These are phyloP conservation scores for Gastrophryne carolinensis DNA, from an alignment of 2,797 vertebrate genomes.

Conservation along the genomic window DNA sequence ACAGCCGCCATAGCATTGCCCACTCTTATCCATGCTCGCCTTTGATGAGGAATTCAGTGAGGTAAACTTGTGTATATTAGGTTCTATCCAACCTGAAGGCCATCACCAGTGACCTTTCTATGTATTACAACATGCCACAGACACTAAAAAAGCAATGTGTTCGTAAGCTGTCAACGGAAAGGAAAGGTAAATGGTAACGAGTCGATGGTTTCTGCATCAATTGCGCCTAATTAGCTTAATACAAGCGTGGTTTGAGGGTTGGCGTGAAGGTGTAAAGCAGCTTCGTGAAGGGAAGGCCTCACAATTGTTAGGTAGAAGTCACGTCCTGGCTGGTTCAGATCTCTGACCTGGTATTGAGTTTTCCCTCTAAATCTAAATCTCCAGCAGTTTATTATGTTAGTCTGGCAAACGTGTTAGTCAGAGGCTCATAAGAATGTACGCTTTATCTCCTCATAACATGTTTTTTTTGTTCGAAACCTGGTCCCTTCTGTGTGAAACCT, in stretches of 20 bases:
- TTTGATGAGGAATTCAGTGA: too few relatives aligned
- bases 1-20: not conserved
- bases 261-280: not conserved
- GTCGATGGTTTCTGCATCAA: conserved; percentile 27
- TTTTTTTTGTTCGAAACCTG: conserved; percentile 28
- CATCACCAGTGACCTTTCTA: not conserved
- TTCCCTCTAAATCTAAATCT: not conserved
- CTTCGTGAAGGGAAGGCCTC: not conserved
- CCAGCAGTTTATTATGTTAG: not conserved
- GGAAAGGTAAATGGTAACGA: conserved; percentile 25
- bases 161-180: conserved; percentile 14
- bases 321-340: not conserved
- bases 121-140: not conserved
- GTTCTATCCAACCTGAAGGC: not conserved
- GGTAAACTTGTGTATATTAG: too few relatives aligned
- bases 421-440: not conserved
- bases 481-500: conserved; percentile 68
- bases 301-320: not conserved
- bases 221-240: conserved; percentile 30
- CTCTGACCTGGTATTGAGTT: not conserved
- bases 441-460: not conserved
- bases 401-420: not conserved
- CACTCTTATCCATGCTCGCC: not conserved
- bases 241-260: not conserved
- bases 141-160: conserved; percentile 14